A percentile compares a stretch with the other conserved stretches of the same genome.
Evolutionary conservation across 2,113 vertebrate species (phyloP).

Genomic region (Esox niger): DNA sequence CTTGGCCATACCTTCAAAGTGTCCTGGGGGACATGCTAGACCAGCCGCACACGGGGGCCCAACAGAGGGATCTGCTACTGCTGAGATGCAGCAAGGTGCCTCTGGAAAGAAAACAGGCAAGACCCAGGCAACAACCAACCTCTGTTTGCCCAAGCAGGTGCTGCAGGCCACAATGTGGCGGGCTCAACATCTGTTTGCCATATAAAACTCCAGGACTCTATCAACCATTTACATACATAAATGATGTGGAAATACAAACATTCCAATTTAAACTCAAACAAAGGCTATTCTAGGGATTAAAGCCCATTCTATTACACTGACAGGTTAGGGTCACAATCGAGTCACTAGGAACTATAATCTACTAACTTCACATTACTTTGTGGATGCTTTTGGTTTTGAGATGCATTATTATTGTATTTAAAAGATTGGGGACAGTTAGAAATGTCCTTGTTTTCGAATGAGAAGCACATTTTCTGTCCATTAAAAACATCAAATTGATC

Average conservation of each 20-base stretch:
- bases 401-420: no score
- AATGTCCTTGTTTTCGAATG: no score
- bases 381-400: background rate
- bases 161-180: conserved; percentile 33
- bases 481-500: no score
- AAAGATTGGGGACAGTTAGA: no score
- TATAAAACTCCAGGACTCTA: conserved; percentile 72
- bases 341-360: background rate
- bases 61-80: conserved; percentile 60
- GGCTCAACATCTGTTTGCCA: conserved; percentile 73
- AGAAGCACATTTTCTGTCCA: no score
- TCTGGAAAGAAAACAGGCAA: conserved; percentile 57
- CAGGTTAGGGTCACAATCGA: conserved; percentile 3
- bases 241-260: conserved; percentile 68
- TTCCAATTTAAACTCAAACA: conserved; percentile 34
- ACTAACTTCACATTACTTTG: background rate
- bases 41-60: conserved; percentile 66
- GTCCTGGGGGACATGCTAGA: conserved; percentile 60
- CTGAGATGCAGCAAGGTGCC: conserved; percentile 67
- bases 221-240: conserved; percentile 61
- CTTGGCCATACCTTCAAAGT: conserved; percentile 77
- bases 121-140: conserved; percentile 62
- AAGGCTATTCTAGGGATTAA: conserved; percentile 57
- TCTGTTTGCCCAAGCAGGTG: conserved; percentile 79
- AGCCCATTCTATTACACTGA: conserved; percentile 26